Evolutionary conservation across 2,888 invertebrate species (phyloP), one percentile per base, ranked within the genome.

Genomic region (Aethes cnicana): DNA sequence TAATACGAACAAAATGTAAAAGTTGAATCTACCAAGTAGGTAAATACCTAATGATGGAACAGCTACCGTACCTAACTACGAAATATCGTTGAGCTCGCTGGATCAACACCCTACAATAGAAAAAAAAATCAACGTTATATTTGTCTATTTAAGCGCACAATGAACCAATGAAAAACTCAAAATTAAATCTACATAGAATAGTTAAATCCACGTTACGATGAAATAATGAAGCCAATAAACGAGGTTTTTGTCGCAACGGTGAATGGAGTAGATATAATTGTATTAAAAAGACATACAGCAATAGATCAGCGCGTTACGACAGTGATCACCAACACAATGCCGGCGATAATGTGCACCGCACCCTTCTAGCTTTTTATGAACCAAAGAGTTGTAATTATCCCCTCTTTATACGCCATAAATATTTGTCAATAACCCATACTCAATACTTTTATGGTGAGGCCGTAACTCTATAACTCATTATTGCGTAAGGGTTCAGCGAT

Each of bases 381-480:
- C 79, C 81, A 88, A 88, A 88, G 86, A 89, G 86, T 87, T 88
- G 85, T 88, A 88, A 89, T 89, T 89, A 88, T 86, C 81, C 83
- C 81, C 83, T 86, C 77, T 86, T 87, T 85, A 86, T 88, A 84
- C 80, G 79, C 81, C 82, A 86, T 88, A 87, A 88, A 87, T 87
- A 87, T 88, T 87, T 87, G 87, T 86, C 87, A 88, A 86, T 87
- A 87, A 84, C 82, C 84, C 80, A 76, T 83, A 80, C 75, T 84
- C 78, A 83, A 85, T 84, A 81, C 79, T 75, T 85, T 87, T 85
- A 88, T 88, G 83, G 78, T 84, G 75, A 83, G 73, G 74, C 76
- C 76, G 82, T 77, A 81, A 83, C 77, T 80, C 80, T 82, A 83
- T 83, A 82, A 83, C 74, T 84, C 84, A 85, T 81, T 82, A 81